phyloP scores from a whole-genome alignment of 2,797 vertebrate genomes.

The Bufotes viridis region DNA sequence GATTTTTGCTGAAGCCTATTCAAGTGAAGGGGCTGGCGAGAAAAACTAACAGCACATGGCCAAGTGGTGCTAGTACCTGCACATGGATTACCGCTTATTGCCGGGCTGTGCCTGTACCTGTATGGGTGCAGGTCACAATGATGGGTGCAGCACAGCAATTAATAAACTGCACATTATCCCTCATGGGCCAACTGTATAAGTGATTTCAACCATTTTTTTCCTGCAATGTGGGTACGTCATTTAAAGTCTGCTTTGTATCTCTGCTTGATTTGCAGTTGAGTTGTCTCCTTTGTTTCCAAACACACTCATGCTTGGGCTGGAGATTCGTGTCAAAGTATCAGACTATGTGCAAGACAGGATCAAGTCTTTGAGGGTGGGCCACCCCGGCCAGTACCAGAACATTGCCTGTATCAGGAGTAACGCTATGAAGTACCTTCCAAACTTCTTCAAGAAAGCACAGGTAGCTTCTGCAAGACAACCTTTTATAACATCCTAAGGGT shows the following conservation, averaged over 20 bases:
- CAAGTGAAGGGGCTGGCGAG: too few species aligned
- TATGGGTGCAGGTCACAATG: too few species aligned
- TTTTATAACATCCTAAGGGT: background rate
- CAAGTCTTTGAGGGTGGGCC: constrained; percentile 78
- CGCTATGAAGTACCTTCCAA: constrained; percentile 94
- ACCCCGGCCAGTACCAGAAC: constrained; percentile 86
- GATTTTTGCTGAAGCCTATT: too few species aligned
- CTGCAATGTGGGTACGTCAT: background rate
- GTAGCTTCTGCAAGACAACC: constrained; percentile 67
- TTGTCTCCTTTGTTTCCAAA: constrained; percentile 87
- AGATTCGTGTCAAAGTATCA: constrained; percentile 91
- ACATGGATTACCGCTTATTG: too few species aligned
- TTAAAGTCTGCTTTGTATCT: background rate
- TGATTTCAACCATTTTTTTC: too few species aligned
- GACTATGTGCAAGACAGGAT: constrained; percentile 91
- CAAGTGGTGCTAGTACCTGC: too few species aligned
- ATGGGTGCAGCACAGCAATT: too few species aligned
- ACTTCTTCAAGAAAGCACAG: constrained; percentile 92
- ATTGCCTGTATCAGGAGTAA: constrained; percentile 91
- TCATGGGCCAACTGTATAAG: too few species aligned
- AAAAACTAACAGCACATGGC: too few species aligned
- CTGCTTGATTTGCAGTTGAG: constrained; percentile 77
- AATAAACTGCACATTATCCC: too few species aligned
- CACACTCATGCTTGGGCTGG: constrained; percentile 87
- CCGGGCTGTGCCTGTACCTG: too few species aligned